phyloP scores from a whole-genome alignment of 2,797 vertebrate species.

The Steatocranus sp. region DNA sequence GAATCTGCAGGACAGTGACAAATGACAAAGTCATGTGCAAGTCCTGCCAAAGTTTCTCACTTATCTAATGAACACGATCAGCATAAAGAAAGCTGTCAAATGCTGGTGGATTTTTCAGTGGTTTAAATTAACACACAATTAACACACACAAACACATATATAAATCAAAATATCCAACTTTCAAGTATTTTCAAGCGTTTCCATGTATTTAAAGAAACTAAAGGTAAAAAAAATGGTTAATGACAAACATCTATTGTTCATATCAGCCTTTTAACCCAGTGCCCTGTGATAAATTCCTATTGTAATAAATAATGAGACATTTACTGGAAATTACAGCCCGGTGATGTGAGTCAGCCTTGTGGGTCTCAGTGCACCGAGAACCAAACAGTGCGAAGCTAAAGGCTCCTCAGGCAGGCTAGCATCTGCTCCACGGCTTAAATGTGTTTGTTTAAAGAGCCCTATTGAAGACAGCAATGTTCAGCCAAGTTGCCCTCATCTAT shows the following conservation, averaged over 20 bases:
- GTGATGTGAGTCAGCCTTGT: background rate
- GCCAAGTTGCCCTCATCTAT: constrained; percentile 46
- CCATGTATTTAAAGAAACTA: background rate
- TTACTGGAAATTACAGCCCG: background rate
- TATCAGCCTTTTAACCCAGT: background rate
- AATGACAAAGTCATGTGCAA: background rate
- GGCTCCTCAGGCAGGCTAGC: constrained; percentile 9
- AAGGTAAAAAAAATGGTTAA: background rate
- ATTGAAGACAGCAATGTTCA: constrained; percentile 41
- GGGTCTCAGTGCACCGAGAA: background rate
- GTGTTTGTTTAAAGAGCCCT: constrained; percentile 44
- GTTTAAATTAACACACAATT: background rate
- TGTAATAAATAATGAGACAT: background rate
- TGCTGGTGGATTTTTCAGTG: background rate
- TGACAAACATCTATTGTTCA: background rate
- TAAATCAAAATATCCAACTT: background rate
- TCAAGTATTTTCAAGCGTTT: background rate
- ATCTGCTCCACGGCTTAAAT: constrained; percentile 29
- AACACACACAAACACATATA: background rate
- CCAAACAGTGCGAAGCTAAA: background rate
- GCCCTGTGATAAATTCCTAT: background rate
- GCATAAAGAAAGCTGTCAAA: background rate
- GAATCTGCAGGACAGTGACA: background rate
- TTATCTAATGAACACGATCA: background rate
- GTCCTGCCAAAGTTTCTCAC: background rate